Conservation (phyloP, 2,113 vertebrate genomes). For the Nothocercus julius region DNA sequence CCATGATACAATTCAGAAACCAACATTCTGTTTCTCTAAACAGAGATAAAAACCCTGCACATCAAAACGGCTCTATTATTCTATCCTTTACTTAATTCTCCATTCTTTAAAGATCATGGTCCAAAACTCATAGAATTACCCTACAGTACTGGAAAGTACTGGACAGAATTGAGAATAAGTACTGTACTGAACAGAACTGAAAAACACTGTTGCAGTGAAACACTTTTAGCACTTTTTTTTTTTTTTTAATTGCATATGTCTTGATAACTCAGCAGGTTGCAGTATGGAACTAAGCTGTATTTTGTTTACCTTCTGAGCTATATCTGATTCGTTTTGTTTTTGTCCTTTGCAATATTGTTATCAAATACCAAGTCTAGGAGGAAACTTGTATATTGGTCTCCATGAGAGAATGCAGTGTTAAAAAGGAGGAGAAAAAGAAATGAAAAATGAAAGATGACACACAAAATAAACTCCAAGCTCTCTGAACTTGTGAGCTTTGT, state of each 20-base stretch:
- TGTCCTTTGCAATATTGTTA: fast-evolving
- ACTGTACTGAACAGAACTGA: not conserved
- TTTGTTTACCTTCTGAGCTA: not conserved
- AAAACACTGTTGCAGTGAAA: not conserved
- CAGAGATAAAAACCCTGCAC: not conserved
- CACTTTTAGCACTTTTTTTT: not conserved
- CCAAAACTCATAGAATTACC: too few species aligned
- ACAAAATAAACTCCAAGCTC: not conserved
- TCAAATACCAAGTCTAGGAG: not conserved
- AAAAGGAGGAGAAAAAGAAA: not conserved
- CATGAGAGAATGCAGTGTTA: not conserved
- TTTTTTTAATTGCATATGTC: not conserved
- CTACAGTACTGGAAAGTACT: too few species aligned
- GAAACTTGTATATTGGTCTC: not conserved
- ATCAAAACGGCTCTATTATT: not conserved
- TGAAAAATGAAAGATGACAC: not conserved
- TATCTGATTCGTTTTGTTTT: not conserved
- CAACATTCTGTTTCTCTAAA: not conserved
- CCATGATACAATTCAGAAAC: not conserved
- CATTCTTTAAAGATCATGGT: not conserved
- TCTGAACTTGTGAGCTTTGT: not conserved
- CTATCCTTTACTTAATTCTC: not conserved
- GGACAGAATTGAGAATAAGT: not conserved
- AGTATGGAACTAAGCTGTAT: not conserved
- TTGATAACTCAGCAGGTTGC: not conserved